Base-by-base conservation (phyloP, 2,888 invertebrate species). In the Cantharis flavilabris region DNA sequence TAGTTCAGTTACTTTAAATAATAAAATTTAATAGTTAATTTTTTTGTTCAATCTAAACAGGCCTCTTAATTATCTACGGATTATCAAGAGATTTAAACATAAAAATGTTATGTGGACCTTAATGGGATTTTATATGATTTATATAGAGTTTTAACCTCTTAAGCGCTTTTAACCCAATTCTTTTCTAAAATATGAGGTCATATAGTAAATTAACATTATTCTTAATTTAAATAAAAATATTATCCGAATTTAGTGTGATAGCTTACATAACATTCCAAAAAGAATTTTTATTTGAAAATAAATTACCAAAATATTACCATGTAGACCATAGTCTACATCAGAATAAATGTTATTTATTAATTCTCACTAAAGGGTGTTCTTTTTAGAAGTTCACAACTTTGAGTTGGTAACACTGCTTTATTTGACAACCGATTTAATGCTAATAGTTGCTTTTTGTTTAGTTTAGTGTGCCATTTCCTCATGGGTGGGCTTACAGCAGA, bases 151-250 rank as follows among this genome's bases (percentile, higher is more conserved):
- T 67, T 69, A 69, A 73, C 63, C 73, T 62, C 30, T 69, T 69
- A 70, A 73, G 73, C 62, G 20, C 63, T 62, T 69, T 73, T 73
- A 73, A 73, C 73, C 73, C 14, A 73, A 69, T 69, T 73, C 63
- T 63, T 28, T 63, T 69, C 33, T 33, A 18, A 70, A 70, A 33
- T 70, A 70, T 73, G 62, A 70, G 69, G 20, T 26, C 65, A 67
- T n/a, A 67, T 26, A 67, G 65, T 67, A n/a, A 23, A 49, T 49
- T 49, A 49, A n/a, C 49, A 49, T 49, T 49, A 49, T n/a, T 49
- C 49, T 49, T 49, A 49, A 49, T 49, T 49, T 49, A 49, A n/a
- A 49, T 49, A n/a, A 49, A 49, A 49, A n/a, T 49, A 49, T 49
- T 49, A 49, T 49, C 49, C n/a, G n/a, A n/a, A n/a, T 49, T 49